Base-by-base conservation (phyloP, 2,113 vertebrate species). In the Urocitellus parryii region DNA sequence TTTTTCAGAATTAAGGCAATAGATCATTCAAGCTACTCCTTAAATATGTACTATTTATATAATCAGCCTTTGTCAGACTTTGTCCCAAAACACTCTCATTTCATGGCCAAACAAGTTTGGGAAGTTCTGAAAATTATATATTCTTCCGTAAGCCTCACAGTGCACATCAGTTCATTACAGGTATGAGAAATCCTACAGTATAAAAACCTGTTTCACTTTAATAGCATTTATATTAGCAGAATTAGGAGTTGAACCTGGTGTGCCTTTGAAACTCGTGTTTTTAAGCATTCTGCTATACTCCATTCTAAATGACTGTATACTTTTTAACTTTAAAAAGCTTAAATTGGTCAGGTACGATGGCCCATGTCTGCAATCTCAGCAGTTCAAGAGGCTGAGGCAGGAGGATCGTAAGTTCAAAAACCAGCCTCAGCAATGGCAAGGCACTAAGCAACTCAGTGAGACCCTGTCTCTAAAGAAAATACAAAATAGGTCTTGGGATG, bases 261-360 rank as follows among this genome's bases (percentile, higher is more conserved):
- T 76, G 11, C 45, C n/a, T 82, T 89, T 85, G n/a, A 93, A 84
- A 20, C 3, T 63, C 17, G 29, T 67, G 24, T 11, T 65, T 29
- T 72, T 88, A 80, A 51, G 25, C 8, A 67, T 1, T 61, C 6
- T 22, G 18, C 1, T 58, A 0, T 92, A 39, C 24, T 90, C 24
- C 2, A 45, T 61, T 92, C 73, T 81, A 81, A 81, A 56, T n/a
- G 6, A 68, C 48, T 39, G 73, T 42, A 39, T 67, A 42, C 68
- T 48, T 58, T 90, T 63, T 58, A 81, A 85, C 84, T 85, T 82
- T 87, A 12, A 77, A 93, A 91, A 91, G 1, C 29, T 37, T n/a
- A 88, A 97, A 68, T 91, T 85, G 90, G 51, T 16, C 3, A 14
- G 13, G 51, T 53, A 16, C 16, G 1, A 16, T 53, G 51, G 51